Evolutionary conservation across 2,888 invertebrate species (phyloP), one percentile per base, ranked within the genome.

Genomic region (Coelinius sp.): DNA sequence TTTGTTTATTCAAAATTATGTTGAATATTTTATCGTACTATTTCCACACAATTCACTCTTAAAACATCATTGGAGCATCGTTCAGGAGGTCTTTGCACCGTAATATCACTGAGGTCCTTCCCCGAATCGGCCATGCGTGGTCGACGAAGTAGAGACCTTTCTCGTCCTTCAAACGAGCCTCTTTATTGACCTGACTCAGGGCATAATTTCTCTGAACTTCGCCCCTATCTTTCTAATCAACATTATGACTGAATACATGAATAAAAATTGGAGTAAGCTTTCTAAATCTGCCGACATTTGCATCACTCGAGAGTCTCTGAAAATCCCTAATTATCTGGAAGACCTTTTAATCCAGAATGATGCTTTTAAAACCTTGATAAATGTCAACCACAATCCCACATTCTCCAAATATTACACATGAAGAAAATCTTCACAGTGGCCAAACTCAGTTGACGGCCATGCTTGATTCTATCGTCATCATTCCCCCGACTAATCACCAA

Each of bases 101-200:
- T 41, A 14, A 69, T 44, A 68, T 46, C 31, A 41, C 68, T 7
- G 67, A 67, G 68, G 35, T 68, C 27, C 68, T 68, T 68, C 59
- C 56, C 70, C 74, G 73, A 78, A 81, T 80, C 79, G 77, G 79
- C 81, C 81, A 81, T 81, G 81, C 80, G 79, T 81, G 77, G 63
- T 64, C 67, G 67, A 52, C 68, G 44, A 65, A 68, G 68, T 41
- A 63, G 41, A 38, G 69, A 69, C 27, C 62, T 62, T 68, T 44
- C 6, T 31, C 14, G 66, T 49, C 66, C 70, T 69, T 70, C 38
- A 49, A 64, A 41, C 20, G 31, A 65, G 52, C 27, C 62, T 31
- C 27, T 31, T 64, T 69, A 69, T 69, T 69, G 69, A 44, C 69
- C 69, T 69, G 62, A 69, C 44, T 53, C 22, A 24, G 14, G 24